These are phyloP conservation scores for Acropternis orthonyx DNA, from an alignment of 2,797 vertebrate genomes.

Conservation along the genomic window DNA sequence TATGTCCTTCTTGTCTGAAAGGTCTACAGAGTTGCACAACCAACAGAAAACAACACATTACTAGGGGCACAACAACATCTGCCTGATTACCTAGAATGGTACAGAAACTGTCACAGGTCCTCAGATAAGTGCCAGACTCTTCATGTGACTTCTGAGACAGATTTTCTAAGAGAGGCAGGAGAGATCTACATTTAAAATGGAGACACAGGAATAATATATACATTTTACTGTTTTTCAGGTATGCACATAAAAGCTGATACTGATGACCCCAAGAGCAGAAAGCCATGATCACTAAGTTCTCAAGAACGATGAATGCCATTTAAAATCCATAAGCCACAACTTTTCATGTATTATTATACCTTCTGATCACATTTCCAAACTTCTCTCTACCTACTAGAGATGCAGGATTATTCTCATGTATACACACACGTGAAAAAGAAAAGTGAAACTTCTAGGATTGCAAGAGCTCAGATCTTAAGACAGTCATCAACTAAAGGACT, in stretches of 20 bases:
- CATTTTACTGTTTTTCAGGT: neutral
- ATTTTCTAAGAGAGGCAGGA: neutral
- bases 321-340: slow-evolving; percentile 14
- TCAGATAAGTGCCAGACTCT: neutral
- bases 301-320: neutral
- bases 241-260: neutral
- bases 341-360: neutral
- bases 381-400: neutral
- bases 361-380: neutral
- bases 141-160: neutral
- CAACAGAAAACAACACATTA: neutral
- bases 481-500: neutral
- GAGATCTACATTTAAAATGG: neutral
- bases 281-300: neutral
- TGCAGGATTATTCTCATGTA: neutral
- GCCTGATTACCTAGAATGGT: neutral
- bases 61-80: neutral
- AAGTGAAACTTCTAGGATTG: neutral
- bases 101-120: neutral
- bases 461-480: neutral
- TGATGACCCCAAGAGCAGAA: neutral
- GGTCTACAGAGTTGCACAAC: neutral
- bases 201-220: neutral
- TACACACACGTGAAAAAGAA: neutral
- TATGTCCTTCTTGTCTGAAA: neutral